These are phyloP conservation scores for Chrysaora quinquecirrha DNA, from an alignment of 30 jellyfish, hydroid and myxozoan genomes.

Conservation along the genomic window DNA sequence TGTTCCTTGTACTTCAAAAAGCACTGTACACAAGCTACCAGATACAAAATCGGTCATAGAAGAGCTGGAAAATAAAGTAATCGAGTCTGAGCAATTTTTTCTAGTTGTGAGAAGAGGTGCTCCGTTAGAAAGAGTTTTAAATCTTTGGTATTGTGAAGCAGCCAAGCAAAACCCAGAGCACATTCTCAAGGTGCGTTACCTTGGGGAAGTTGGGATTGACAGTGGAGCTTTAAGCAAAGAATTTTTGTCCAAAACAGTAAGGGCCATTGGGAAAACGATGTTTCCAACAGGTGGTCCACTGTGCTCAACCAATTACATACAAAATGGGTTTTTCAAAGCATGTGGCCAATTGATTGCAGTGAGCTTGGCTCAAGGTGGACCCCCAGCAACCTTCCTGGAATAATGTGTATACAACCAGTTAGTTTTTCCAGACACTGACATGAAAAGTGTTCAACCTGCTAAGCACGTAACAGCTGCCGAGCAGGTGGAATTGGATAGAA, in stretches of 20 bases:
- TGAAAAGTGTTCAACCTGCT: too few species aligned
- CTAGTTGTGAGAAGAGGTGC: neutral
- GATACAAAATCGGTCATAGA: neutral
- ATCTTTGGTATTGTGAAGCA: neutral
- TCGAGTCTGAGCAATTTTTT: neutral
- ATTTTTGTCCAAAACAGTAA: neutral
- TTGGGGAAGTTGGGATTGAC: neutral
- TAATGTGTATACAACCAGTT: neutral
- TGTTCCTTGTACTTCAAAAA: neutral
- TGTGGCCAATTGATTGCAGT: constrained; percentile 1
- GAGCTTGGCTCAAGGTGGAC: constrained; percentile 3
- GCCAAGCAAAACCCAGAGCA: neutral
- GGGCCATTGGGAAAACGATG: neutral
- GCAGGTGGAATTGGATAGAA: too few species aligned
- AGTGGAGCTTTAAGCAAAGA: neutral
- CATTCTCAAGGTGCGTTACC: neutral
- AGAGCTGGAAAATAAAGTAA: neutral
- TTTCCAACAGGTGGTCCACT: neutral
- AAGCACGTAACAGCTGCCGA: too few species aligned
- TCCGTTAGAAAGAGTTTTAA: neutral
- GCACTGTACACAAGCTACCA: neutral
- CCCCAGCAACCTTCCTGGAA: neutral
- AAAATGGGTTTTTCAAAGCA: neutral
- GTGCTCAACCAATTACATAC: neutral
- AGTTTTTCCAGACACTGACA: too few species aligned